Evolutionary conservation across 2,797 vertebrate species (phyloP).

Genomic region (Sitta carolinensis): DNA sequence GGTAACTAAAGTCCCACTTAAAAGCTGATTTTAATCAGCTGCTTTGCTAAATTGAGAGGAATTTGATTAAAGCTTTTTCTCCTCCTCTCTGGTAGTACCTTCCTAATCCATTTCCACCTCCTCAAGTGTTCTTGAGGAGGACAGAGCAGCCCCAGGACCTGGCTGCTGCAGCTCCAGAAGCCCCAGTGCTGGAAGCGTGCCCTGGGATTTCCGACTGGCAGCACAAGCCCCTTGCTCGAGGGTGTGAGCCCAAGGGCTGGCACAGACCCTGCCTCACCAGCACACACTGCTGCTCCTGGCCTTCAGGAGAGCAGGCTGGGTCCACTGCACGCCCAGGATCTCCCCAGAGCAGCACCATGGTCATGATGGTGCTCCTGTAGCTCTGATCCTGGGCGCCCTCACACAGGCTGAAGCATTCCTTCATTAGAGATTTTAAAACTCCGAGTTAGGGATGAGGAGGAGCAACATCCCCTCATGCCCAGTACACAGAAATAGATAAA

Average conservation of each 20-base stretch:
- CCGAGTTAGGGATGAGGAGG: neutral
- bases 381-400: neutral
- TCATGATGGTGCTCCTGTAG: fast-evolving
- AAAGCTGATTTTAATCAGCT: neutral
- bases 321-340: neutral
- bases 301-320: neutral
- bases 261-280: neutral
- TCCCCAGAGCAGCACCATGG: neutral
- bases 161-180: neutral
- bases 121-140: neutral
- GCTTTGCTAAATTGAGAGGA: neutral
- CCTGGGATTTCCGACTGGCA: neutral
- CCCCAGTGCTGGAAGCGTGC: neutral
- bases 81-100: neutral
- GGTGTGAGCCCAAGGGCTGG: neutral
- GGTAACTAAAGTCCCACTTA: neutral
- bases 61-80: neutral
- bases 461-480: neutral
- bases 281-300: neutral
- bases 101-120: neutral
- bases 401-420: fast-evolving
- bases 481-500: too few relatives aligned
- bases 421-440: neutral
- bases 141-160: neutral
- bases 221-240: neutral